Conservation (phyloP, 2,888 invertebrate species). For the Elegia similella region DNA sequence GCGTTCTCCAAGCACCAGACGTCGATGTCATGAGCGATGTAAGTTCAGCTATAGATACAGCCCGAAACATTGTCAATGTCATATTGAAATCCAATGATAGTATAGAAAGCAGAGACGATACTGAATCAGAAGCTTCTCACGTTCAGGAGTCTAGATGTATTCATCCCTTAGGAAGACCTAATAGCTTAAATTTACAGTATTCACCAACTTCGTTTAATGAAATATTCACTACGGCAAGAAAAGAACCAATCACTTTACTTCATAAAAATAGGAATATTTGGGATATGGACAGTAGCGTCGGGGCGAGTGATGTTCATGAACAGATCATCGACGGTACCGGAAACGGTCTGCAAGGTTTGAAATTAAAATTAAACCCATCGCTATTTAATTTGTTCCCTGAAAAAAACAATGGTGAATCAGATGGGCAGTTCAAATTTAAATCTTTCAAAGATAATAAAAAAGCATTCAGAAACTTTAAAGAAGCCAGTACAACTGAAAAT, state of each 20-base stretch:
- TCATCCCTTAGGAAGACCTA: conserved; percentile 36
- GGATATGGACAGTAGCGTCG: conserved; percentile 48
- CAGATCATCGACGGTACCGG: conserved; percentile 27
- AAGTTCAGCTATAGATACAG: conserved; percentile 38
- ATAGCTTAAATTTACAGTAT: conserved; percentile 25
- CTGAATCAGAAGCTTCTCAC: conserved; percentile 49
- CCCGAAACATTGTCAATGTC: conserved; percentile 51
- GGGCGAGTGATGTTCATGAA: conserved; percentile 53
- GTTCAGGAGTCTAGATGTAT: conserved; percentile 48
- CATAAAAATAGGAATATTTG: conserved; percentile 37
- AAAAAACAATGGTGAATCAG: neutral
- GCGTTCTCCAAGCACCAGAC: conserved; percentile 33
- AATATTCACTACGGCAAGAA: conserved; percentile 35
- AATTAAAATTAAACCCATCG: conserved; percentile 29
- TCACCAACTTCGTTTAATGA: conserved; percentile 37
- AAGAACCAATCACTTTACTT: conserved; percentile 26
- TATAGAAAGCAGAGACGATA: conserved; percentile 32
- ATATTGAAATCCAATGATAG: conserved; percentile 45
- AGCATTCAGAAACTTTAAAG: neutral
- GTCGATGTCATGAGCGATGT: conserved; percentile 31
- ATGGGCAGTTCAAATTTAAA: neutral
- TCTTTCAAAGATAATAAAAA: neutral
- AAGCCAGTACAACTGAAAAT: neutral
- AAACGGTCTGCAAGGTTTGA: conserved; percentile 24
- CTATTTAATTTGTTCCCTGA: conserved; percentile 20